Percentiles rank a stretch among this genome's conserved stretches.
Evolutionary conservation across 2,113 vertebrate genomes (phyloP).

Genomic region (Dinomys branickii): DNA sequence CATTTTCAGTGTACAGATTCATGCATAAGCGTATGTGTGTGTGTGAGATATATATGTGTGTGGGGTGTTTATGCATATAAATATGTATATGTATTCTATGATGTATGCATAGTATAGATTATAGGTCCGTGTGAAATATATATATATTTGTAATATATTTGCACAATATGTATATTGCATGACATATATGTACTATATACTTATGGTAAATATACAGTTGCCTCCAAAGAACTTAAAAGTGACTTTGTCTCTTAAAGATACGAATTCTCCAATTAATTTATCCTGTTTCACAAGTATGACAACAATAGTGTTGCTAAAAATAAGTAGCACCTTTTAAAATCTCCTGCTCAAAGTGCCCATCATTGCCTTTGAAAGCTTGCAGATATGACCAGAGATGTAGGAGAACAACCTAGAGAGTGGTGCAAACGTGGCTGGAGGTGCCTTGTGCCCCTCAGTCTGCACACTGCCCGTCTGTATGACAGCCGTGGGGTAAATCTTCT

Average conservation of each 20-base stretch:
- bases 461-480: conserved; percentile 75
- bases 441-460: conserved; percentile 76
- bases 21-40: not conserved
- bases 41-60: not conserved
- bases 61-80: not conserved
- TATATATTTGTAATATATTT: not conserved
- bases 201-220: not conserved
- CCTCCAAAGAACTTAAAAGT: conserved; percentile 36
- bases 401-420: conserved; percentile 69
- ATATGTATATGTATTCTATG: not conserved
- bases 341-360: conserved; percentile 9
- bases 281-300: conserved; percentile 59
- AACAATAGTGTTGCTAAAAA: conserved; percentile 34
- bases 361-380: conserved; percentile 70
- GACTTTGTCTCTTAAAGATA: conserved; percentile 71
- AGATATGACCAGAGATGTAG: conserved; percentile 52
- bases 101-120: not conserved
- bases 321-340: not conserved
- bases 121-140: not conserved
- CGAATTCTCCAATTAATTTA: conserved; percentile 63
- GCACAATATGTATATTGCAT: not conserved
- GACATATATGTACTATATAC: not conserved
- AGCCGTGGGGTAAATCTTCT: conserved; percentile 84
- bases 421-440: conserved; percentile 71
- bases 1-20: conserved; percentile 70